Percentiles rank a stretch among this genome's conserved stretches.
Conservation (phyloP, 2,113 vertebrate genomes). For the Halcyon malimbica region DNA sequence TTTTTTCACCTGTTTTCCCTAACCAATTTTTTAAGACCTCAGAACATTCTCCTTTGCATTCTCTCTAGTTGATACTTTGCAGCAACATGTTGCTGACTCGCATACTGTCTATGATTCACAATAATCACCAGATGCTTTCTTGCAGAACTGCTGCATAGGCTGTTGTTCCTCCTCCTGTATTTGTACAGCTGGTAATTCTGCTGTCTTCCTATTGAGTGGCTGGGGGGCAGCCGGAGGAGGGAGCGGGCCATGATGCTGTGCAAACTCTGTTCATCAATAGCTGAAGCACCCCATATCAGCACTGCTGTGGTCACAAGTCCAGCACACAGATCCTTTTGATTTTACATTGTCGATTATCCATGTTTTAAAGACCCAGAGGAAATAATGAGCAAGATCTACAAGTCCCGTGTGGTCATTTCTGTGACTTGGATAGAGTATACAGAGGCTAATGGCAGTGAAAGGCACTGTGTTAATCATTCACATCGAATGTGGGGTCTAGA, state of each 20-base stretch:
- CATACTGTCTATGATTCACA: fast-evolving
- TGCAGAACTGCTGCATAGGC: neutral
- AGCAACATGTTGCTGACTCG: neutral
- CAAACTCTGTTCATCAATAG: neutral
- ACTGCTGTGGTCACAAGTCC: neutral
- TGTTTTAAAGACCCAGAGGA: neutral
- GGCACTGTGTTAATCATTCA: neutral
- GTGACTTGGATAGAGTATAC: neutral
- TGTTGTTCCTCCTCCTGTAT: neutral
- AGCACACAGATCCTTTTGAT: neutral
- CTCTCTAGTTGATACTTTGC: neutral
- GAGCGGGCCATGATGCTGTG: neutral
- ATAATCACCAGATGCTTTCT: neutral
- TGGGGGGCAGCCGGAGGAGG: neutral
- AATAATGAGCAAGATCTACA: neutral
- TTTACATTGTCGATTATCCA: neutral
- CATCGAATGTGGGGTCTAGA: neutral
- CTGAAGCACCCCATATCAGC: neutral
- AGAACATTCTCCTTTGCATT: neutral
- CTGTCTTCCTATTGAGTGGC: fast-evolving
- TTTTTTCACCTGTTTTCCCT: neutral
- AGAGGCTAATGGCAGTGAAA: neutral
- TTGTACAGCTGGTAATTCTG: neutral
- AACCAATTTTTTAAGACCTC: neutral
- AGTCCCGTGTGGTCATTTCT: neutral